A percentile compares a stretch with the other conserved stretches of the same genome.
Conservation (phyloP, 2,888 invertebrate species). For the Meteorus cinctellus region DNA sequence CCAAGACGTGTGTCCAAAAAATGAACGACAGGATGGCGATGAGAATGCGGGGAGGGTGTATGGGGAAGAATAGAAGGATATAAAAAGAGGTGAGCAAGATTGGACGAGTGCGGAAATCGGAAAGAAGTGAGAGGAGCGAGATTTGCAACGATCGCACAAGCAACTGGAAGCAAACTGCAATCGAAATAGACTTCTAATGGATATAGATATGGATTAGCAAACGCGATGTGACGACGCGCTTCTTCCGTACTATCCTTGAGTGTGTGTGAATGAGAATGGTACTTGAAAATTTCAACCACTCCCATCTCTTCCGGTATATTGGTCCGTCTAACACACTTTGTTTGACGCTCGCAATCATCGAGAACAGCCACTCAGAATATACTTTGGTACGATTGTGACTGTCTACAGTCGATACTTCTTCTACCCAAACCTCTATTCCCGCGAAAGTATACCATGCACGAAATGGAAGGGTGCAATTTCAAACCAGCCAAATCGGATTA, state of each 20-base stretch:
- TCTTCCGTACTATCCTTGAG: neutral
- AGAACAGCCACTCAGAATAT: neutral
- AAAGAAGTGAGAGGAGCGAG: neutral
- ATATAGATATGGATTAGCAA: conserved; percentile 3
- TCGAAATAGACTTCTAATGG: conserved; percentile 55
- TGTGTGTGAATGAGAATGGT: neutral
- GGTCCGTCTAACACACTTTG: neutral
- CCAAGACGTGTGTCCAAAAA: conserved; percentile 22
- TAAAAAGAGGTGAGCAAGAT: neutral
- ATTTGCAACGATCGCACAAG: conserved; percentile 50
- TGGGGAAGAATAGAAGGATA: neutral
- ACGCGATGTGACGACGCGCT: neutral
- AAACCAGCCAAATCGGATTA: neutral
- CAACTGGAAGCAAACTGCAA: conserved; percentile 60
- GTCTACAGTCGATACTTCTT: neutral
- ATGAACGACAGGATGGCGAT: conserved; percentile 36
- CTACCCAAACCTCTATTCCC: neutral
- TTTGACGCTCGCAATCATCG: neutral
- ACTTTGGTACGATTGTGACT: neutral
- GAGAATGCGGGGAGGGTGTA: neutral
- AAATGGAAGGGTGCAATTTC: neutral
- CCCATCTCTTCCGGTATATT: neutral
- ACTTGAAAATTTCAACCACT: neutral
- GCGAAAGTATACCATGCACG: neutral
- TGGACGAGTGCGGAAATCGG: conserved; percentile 39